Base-by-base conservation (phyloP, 2,113 vertebrate species). In the Deroptyus accipitrinus region DNA sequence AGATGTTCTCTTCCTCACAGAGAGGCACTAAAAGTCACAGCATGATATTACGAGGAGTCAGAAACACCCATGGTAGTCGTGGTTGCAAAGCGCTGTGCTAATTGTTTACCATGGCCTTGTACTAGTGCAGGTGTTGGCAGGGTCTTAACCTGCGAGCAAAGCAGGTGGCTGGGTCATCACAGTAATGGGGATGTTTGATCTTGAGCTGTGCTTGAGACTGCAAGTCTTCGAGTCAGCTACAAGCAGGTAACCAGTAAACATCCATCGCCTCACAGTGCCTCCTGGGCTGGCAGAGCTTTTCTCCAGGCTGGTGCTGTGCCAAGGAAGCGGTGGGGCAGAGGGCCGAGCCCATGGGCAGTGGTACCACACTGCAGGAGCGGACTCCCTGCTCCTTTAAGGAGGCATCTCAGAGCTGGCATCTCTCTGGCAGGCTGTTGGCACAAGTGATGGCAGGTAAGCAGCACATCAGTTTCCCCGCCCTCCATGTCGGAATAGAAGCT, bases 121-220 rank as follows among this genome's bases (percentile, higher is more conserved):
- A 27, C 4, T 23, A 7, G n/a, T 9, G 41, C 33, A 24, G 48
- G 16, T 37, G 20, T 3, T 74, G 83, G 28, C 11, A 4, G 13
- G 57, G 63, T 59, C 33, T 59, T 70, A 23, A 59, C 57, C 55
- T 46, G n/a, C 31, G 4, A 66, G 54, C 0, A 7, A 19, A 64
- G 51, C 64, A n/a, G 42, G 5, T 6, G 1, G 4, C n/a, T 5
- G 17, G 66, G 28, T 48, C 1, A 0, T 9, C 1, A 0, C 55
- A 23, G 64, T 1, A 1, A 13, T 2, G 2, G 1, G 44, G 54
- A 3, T 55, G 39, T 57, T 18, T 39, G 13, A 18, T 30, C 15
- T 59, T 3, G 1, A 74, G 68, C 7, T 0, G 11, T 33, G 59
- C 83, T 37, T 25, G 69, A 25, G 42, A 3, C 61, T 31, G 48